Percentiles rank a stretch among this genome's conserved stretches.
phyloP scores from a whole-genome alignment of 2,113 vertebrate species.

The Callaeas wilsoni region DNA sequence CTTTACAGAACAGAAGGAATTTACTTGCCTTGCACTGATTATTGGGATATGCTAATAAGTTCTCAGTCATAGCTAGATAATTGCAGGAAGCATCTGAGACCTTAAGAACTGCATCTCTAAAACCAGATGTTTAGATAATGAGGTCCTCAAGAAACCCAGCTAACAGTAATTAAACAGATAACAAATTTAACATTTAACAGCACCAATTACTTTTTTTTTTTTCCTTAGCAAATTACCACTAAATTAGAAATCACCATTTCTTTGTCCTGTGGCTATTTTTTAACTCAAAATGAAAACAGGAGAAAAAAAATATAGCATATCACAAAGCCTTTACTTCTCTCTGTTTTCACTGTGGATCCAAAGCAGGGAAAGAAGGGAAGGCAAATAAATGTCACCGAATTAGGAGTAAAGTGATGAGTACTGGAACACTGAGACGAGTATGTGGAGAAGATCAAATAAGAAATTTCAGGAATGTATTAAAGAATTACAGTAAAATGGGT shows the following conservation, averaged over 20 bases:
- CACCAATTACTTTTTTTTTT: not conserved
- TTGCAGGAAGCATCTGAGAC: not conserved
- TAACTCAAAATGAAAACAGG: not conserved
- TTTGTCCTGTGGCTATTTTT: not conserved
- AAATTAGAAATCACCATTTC: not conserved
- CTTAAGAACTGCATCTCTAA: not conserved
- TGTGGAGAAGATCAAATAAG: not conserved
- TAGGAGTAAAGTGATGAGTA: not conserved
- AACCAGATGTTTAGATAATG: constrained; percentile 18
- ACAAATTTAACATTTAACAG: not conserved
- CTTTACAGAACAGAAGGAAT: not conserved
- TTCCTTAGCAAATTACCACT: not conserved
- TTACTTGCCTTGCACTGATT: not conserved
- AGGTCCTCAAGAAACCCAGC: not conserved
- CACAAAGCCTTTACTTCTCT: not conserved
- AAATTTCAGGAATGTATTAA: not conserved
- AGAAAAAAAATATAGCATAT: not conserved
- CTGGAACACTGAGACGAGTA: not conserved
- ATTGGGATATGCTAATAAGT: not conserved
- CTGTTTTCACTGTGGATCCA: not conserved
- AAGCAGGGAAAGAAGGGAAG: not conserved
- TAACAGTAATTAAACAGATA: constrained; percentile 6
- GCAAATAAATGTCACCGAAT: not conserved
- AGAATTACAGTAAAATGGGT: not conserved
- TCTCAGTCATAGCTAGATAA: not conserved